These are phyloP conservation scores for Leuctra nigra DNA, from an alignment of 2,888 invertebrate genomes.

Conservation along the genomic window DNA sequence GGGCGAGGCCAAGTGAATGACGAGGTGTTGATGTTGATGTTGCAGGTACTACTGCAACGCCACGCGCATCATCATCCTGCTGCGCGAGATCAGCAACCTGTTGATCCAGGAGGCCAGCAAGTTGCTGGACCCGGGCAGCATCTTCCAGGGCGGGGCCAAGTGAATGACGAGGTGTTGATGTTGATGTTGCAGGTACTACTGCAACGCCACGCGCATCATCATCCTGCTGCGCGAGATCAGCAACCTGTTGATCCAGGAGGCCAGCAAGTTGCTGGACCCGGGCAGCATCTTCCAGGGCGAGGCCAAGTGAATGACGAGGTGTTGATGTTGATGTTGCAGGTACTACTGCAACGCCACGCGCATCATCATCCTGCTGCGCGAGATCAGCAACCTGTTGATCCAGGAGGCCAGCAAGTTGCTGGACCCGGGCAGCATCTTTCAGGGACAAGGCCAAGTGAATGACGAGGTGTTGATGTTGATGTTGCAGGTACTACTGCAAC, in stretches of 20 bases:
- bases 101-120: conserved; percentile 66
- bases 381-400: conserved; percentile 76
- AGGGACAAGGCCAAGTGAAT: too few species aligned
- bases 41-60: conserved; percentile 61
- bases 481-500: too few species aligned
- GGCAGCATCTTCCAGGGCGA: conserved; percentile 80
- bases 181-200: too few species aligned
- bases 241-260: conserved; percentile 73
- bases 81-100: conserved; percentile 76
- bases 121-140: conserved; percentile 66
- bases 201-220: conserved; percentile 53
- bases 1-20: too few species aligned
- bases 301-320: too few species aligned
- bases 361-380: conserved; percentile 32
- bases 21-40: too few species aligned
- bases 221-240: conserved; percentile 71
- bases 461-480: too few species aligned
- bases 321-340: too few species aligned
- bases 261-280: conserved; percentile 67
- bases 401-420: conserved; percentile 62
- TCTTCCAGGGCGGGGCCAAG: conserved; percentile 86
- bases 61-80: conserved; percentile 57
- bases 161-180: too few species aligned
- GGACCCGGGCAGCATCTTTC: conserved; percentile 75
- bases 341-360: not conserved